phyloP scores from a whole-genome alignment of 2,888 invertebrate species.

The Drosophila rubida region DNA sequence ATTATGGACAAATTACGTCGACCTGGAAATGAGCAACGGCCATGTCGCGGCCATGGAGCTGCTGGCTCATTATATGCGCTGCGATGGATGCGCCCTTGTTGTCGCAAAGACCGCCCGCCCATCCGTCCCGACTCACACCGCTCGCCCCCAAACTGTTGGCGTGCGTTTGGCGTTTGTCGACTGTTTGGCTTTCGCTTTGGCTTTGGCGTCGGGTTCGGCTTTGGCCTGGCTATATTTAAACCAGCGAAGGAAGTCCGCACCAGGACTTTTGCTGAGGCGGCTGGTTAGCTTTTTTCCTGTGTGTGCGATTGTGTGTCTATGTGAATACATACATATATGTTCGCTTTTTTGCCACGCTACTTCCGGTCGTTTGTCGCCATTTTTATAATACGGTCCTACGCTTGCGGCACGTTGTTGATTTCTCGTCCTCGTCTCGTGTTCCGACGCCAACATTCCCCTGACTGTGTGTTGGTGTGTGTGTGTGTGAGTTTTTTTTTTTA shows the following conservation, averaged over 20 bases:
- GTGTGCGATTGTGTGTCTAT: slow-evolving; percentile 22
- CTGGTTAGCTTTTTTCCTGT: slow-evolving; percentile 51
- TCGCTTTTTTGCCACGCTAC: slow-evolving; percentile 59
- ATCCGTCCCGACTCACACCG: not conserved
- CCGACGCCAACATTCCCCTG: not conserved
- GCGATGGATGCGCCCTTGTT: slow-evolving; percentile 61
- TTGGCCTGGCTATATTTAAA: slow-evolving; percentile 68
- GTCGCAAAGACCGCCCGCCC: slow-evolving; percentile 16
- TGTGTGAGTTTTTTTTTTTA: slow-evolving; percentile 40
- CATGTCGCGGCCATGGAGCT: slow-evolving; percentile 64
- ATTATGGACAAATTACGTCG: slow-evolving; percentile 84
- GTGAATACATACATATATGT: slow-evolving; percentile 16
- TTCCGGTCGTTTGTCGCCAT: slow-evolving; percentile 78
- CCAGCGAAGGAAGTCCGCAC: slow-evolving; percentile 73
- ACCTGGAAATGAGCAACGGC: slow-evolving; percentile 83
- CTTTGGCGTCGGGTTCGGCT: slow-evolving; percentile 44
- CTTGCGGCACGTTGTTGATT: slow-evolving; percentile 66
- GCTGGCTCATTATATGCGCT: slow-evolving; percentile 72
- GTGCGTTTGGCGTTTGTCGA: slow-evolving; percentile 70
- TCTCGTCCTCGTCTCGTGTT: slow-evolving; percentile 11
- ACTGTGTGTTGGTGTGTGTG: slow-evolving; percentile 6
- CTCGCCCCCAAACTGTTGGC: slow-evolving; percentile 36
- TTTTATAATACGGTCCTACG: slow-evolving; percentile 68
- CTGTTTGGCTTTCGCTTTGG: slow-evolving; percentile 68
- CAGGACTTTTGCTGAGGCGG: slow-evolving; percentile 58